These are phyloP conservation scores for Holothuria leucospilota DNA, from an alignment of 53 echinoderm and acorn worm species.

Conservation along the genomic window DNA sequence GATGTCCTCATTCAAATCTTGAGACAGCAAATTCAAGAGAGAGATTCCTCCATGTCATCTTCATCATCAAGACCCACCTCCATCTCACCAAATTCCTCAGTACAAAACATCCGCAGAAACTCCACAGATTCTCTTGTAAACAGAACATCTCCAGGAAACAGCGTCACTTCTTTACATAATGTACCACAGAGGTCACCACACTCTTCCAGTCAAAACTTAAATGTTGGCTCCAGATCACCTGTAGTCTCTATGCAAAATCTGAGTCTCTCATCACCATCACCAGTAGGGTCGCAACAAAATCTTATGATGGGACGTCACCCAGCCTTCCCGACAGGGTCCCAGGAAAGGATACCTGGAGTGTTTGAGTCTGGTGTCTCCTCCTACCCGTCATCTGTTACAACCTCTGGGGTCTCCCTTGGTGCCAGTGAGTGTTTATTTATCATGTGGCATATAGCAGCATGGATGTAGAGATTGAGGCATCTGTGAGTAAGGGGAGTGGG, in stretches of 20 bases:
- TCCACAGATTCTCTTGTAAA: constrained; percentile 69
- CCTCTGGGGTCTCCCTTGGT: constrained; percentile 38
- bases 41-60: constrained; percentile 52
- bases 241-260: constrained; percentile 84
- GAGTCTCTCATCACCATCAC: constrained; percentile 54
- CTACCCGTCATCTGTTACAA: constrained; percentile 42
- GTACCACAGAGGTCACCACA: constrained; percentile 71
- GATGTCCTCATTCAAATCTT: constrained; percentile 86
- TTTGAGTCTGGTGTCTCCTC: constrained; percentile 27
- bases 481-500: too few relatives aligned
- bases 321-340: neutral
- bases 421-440: constrained; percentile 22
- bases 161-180: constrained; percentile 63
- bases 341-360: constrained; percentile 28
- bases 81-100: constrained; percentile 70
- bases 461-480: too few relatives aligned
- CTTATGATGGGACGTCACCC: constrained; percentile 15
- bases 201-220: constrained; percentile 75
- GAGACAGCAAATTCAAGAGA: constrained; percentile 76
- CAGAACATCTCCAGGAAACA: constrained; percentile 64
- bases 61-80: constrained; percentile 60
- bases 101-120: constrained; percentile 57
- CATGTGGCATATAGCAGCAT: too few relatives aligned
- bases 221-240: constrained; percentile 66
- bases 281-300: constrained; percentile 81